Percentiles rank a stretch among this genome's conserved stretches.
These are phyloP conservation scores for Hippolais icterina DNA, from an alignment of 2,113 vertebrate species.

Conservation along the genomic window DNA sequence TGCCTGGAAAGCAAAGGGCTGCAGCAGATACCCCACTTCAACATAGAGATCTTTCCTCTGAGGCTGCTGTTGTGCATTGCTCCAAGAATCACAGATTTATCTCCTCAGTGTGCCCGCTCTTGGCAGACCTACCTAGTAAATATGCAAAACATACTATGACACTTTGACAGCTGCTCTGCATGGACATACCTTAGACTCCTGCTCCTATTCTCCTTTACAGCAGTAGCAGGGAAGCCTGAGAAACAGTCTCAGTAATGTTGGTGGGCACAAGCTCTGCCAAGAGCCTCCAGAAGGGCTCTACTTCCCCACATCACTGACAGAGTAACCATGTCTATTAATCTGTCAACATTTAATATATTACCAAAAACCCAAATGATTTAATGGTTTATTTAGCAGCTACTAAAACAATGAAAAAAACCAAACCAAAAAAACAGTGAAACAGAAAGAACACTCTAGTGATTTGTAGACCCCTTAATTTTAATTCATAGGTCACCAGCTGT, in stretches of 20 bases:
- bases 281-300: neutral
- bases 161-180: neutral
- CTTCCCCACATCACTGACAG: neutral
- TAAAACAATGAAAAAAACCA: neutral
- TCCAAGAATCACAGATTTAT: neutral
- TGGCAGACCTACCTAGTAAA: neutral
- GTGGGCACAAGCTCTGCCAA: accelerated
- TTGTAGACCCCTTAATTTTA: neutral
- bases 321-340: neutral
- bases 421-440: neutral
- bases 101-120: neutral
- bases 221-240: neutral
- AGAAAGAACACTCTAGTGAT: neutral
- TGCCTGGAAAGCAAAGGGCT: neutral
- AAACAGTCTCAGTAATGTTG: neutral
- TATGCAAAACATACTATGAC: neutral
- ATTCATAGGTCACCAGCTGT: neutral
- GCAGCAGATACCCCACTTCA: neutral
- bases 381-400: neutral
- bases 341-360: neutral
- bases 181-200: neutral
- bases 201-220: neutral
- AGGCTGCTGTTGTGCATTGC: neutral
- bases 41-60: neutral
- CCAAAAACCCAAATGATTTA: neutral